Evolutionary conservation across 2,797 vertebrate species (phyloP), one percentile per base, ranked within the genome.

Genomic region (Argya squamiceps): DNA sequence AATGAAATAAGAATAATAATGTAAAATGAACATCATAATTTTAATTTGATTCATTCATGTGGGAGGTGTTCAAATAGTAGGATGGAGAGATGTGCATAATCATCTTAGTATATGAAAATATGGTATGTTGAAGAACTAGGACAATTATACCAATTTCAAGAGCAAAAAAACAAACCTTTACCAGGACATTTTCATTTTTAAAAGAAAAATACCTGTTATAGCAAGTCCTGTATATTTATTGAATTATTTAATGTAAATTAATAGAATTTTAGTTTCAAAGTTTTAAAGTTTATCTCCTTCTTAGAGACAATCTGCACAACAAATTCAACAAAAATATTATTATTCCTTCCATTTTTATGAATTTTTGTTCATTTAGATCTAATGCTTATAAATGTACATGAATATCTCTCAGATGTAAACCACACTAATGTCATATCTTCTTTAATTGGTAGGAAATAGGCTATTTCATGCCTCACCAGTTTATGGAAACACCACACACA

Each of bases 21-120:
- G 32, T 55, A 88, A 96, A 96, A 92, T 74, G 47, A 90, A 56
- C 21, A 82, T 69, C 36, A 37, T 78, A 20, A 92, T 69, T 84
- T 96, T 90, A 65, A 88, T 95, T 89, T 92, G 6, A 19, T 88
- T 88, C n/a, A 2, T 64, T 91, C 80, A 65, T 81, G 76, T 88
- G 76, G 82, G 92, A 93, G 37, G 59, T 86, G 36, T 84, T 93
- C 39, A 84, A 58, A 88, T 43, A 79, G 58, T 60, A 91, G 63
- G 73, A 87, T 76, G 50, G 52, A 86, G 67, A 80, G 12, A 82
- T 67, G 30, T 80, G n/a, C 37, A 37, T 56, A 89, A 44, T 13
- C 24, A 47, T 43, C 41, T 77, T 67, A 73, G 26, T 65, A 30
- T 12, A 59, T 52, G 37, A 74, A 62, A 63, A 62, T 69, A 32